Percentiles rank a stretch among this genome's conserved stretches.
phyloP scores from a whole-genome alignment of 2,888 invertebrate species.

The Hemithea aestivaria region DNA sequence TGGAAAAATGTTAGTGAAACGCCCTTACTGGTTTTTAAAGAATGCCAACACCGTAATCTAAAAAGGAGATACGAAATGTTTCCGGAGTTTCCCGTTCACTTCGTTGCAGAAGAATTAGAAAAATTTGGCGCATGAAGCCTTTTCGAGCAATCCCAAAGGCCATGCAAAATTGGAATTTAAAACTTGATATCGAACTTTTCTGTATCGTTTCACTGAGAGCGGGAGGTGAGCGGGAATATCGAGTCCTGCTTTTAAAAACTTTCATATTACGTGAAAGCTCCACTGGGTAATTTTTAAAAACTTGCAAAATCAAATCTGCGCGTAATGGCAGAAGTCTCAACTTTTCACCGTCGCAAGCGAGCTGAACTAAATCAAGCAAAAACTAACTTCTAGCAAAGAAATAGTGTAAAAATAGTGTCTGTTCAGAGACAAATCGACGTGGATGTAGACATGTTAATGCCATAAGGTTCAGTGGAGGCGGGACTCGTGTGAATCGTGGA shows the following conservation, averaged over 20 bases:
- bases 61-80: constrained; percentile 16
- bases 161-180: constrained; percentile 25
- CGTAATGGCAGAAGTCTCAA: too few relatives aligned
- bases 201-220: constrained; percentile 9
- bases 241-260: constrained; percentile 22
- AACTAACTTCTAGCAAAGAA: constrained; percentile 1
- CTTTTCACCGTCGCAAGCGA: not conserved
- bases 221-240: constrained; percentile 3
- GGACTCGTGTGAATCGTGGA: constrained; percentile 8
- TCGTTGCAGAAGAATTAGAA: constrained; percentile 19
- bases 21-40: too few relatives aligned
- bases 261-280: constrained; percentile 23
- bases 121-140: constrained; percentile 19
- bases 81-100: constrained; percentile 12
- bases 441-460: constrained; percentile 15
- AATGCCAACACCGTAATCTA: not conserved
- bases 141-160: constrained; percentile 22
- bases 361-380: too few relatives aligned
- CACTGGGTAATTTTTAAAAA: constrained; percentile 3
- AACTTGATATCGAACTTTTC: constrained; percentile 23
- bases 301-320: not conserved
- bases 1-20: too few relatives aligned
- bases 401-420: not conserved
- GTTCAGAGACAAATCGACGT: constrained; percentile 6
- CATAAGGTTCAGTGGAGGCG: constrained; percentile 13